phyloP scores from a whole-genome alignment of 2,797 vertebrate species.

The Oryzias dopingdopingensis region DNA sequence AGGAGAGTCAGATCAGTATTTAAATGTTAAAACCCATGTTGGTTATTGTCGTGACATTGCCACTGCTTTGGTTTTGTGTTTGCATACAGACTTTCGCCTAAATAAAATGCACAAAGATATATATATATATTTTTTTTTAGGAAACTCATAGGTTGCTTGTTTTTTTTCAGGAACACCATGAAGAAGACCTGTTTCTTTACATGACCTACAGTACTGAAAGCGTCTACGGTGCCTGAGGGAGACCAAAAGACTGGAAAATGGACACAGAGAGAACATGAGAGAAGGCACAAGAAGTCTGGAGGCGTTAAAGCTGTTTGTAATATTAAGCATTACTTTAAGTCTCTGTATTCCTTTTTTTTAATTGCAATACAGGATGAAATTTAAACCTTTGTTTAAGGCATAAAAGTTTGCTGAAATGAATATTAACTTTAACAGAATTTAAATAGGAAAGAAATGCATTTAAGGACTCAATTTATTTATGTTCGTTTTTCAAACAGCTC shows the following conservation, averaged over 20 bases:
- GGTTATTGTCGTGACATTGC: too few relatives aligned
- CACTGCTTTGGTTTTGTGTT: too few relatives aligned
- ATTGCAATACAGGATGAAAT: slow-evolving; percentile 33
- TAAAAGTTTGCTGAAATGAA: slow-evolving; percentile 7
- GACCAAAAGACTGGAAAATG: slow-evolving; percentile 19
- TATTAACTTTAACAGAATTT: slow-evolving; percentile 62
- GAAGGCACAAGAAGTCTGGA: slow-evolving; percentile 6
- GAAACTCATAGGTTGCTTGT: neutral
- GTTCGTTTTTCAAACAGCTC: slow-evolving; percentile 34
- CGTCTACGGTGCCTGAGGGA: slow-evolving; percentile 91
- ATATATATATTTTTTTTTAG: too few relatives aligned
- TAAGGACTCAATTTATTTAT: slow-evolving; percentile 9
- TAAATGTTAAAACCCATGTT: too few relatives aligned
- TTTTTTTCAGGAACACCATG: slow-evolving; percentile 88
- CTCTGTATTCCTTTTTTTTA: slow-evolving; percentile 22
- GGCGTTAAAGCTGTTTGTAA: slow-evolving; percentile 30
- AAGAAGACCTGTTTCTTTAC: slow-evolving; percentile 96
- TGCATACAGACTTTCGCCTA: too few relatives aligned
- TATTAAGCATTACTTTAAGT: slow-evolving; percentile 67
- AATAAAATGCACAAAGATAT: too few relatives aligned
- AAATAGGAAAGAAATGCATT: slow-evolving; percentile 31
- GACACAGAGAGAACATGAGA: slow-evolving; percentile 30
- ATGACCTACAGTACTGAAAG: slow-evolving; percentile 98
- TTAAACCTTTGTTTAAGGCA: slow-evolving; percentile 15
- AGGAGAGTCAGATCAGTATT: too few relatives aligned